A percentile compares a stretch with the other conserved stretches of the same genome.
Conservation (phyloP, 2,797 vertebrate species). For the Onychomys torridus region DNA sequence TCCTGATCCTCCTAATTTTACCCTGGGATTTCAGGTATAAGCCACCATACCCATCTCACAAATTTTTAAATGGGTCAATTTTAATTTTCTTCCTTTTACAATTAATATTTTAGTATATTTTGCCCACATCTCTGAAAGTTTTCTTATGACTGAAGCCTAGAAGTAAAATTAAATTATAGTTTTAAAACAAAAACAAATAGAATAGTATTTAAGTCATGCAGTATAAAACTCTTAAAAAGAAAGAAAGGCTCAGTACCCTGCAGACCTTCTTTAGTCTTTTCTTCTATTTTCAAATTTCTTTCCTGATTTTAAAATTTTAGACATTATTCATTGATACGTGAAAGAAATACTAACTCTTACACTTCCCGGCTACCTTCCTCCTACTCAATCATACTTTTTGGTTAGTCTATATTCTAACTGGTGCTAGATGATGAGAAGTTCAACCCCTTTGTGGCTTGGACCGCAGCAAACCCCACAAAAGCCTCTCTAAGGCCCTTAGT, state of each 20-base stretch:
- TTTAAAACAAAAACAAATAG: constrained; percentile 39
- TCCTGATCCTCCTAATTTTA: neutral
- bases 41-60: neutral
- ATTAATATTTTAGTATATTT: constrained; percentile 38
- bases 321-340: neutral
- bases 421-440: neutral
- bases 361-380: neutral
- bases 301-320: constrained; percentile 8
- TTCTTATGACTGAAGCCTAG: constrained; percentile 1
- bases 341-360: constrained; percentile 37
- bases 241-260: neutral
- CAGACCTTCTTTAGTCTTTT: constrained; percentile 22
- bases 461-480: neutral
- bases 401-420: constrained; percentile 9
- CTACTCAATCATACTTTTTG: neutral
- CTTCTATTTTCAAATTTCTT: constrained; percentile 34
- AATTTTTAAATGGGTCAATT: constrained; percentile 34
- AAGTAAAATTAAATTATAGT: neutral
- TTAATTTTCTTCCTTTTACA: constrained; percentile 64
- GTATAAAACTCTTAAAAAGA: neutral
- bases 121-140: constrained; percentile 15
- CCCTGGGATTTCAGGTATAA: neutral
- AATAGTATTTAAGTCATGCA: constrained; percentile 33
- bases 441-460: neutral
- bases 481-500: neutral